Evolutionary conservation across 2,797 vertebrate genomes (phyloP).

Genomic region (Selene dorsalis): DNA sequence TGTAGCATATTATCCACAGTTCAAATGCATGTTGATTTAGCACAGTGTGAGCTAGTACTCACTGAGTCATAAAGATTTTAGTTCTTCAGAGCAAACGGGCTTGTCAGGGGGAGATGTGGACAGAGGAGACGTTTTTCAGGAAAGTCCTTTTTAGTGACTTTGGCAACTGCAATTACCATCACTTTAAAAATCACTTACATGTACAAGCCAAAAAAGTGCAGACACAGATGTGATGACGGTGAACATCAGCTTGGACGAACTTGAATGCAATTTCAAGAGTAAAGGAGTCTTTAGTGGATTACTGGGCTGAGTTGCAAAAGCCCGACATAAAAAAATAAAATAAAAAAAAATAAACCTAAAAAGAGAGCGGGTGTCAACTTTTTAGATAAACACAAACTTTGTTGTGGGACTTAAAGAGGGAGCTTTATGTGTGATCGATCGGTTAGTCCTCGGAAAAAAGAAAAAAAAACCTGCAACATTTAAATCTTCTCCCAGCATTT

Average conservation of each 20-base stretch:
- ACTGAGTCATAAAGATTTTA: not conserved
- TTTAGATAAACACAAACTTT: constrained; percentile 18
- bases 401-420: not conserved
- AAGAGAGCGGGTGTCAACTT: not conserved
- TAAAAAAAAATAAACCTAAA: no score
- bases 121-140: constrained; percentile 6
- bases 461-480: not conserved
- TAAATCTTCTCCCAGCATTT: not conserved
- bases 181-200: constrained; percentile 34
- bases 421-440: not conserved
- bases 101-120: constrained; percentile 14
- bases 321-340: not conserved
- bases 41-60: constrained; percentile 1
- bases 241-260: constrained; percentile 22
- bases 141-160: constrained; percentile 12
- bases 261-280: constrained; percentile 13
- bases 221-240: constrained; percentile 13
- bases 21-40: constrained; percentile 20
- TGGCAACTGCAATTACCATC: constrained; percentile 38
- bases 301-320: constrained; percentile 18
- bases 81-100: constrained; percentile 21
- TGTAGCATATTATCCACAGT: constrained; percentile 6
- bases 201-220: not conserved
- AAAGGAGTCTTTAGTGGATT: constrained; percentile 16
- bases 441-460: not conserved